Base-by-base conservation (phyloP, 1,140 invertebrate species). In the Brachionus rubens region DNA sequence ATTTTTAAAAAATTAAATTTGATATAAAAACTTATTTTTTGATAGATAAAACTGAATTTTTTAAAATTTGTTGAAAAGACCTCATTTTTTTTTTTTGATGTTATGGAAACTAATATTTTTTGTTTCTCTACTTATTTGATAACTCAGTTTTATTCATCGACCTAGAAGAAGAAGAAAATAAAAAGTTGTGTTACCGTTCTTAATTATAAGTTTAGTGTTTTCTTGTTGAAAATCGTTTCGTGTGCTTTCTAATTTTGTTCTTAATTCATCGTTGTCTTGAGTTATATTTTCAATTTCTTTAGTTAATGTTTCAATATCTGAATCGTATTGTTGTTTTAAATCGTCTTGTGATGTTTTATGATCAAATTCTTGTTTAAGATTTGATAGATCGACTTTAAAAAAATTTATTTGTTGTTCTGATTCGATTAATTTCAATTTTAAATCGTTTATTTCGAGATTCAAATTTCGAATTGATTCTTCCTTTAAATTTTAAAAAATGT, bases 11-110 rank as follows among this genome's bases (percentile, higher is more conserved):
- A 65, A 43, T 7, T 14, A 3, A 65, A 65, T 21, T 43, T 43
- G 43, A 65, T 43, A 43, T 65, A 21, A 43, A 65, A 65, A 36
- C 9, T 36, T 5, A 36, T 36, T 36, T 65, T 41, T 65, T 41
- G 43, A 65, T 65, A 65, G 40, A 65, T 43, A 59, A 59, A 59
- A 59, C 30, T 59, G 54, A 59, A 59, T 59, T 59, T 33, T 30
- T 36, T 36, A 36, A 9, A 5, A 36, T 36, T 12, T 36, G 30
- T 59, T 59, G 5, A 5, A 41, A 59, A 65, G 36, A 65, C 59
- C 40, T 43, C 24, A 43, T 62, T 62, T 28, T 59, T 40, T 65
- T 65, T 36, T 59, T 19, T 33, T 30, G 54, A 28, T 33, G 59
- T 65, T 65, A 65, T 65, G 59, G 59, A 65, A 65, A 65, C 59